Evolutionary conservation across 2,113 vertebrate species (phyloP), one percentile per base, ranked within the genome.

Genomic region (Terrapene triunguis): DNA sequence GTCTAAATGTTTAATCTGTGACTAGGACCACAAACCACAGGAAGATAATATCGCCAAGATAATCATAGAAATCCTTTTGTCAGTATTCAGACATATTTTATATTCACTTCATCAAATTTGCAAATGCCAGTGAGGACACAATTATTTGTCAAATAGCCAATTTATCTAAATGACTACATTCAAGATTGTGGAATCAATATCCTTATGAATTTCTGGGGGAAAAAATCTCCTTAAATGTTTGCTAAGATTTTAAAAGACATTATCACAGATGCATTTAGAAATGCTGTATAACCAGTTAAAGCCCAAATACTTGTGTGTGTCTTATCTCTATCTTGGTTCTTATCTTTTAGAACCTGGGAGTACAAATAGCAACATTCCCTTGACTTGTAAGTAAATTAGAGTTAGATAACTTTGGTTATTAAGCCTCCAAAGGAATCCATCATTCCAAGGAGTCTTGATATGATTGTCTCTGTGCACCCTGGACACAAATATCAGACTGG

Each of bases 261-360:
- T 32, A 59, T 93, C 85, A 87, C 22, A 92, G 93, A 92, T 84
- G 78, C 48, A 84, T 32, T 44, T 1, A 2, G 80, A 96, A 95
- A 91, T 88, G 88, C 10, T 74, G 80, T 94, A 78, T 35, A 94
- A 87, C 81, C 94, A 96, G 91, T 96, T 97, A 97, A 96, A 96
- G 53, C 10, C 10, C 74, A 93, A 85, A 54, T 79, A 89, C 84
- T 53, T 81, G 90, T 83, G 59, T 50, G 3, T 69, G 95, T 93
- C 93, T 96, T 97, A 95, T 93, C 92, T 96, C 78, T 65, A 21
- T 87, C 81, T 91, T 85, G 95, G 85, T 51, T 92, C 87, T 95
- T 96, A 95, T 96, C 94, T 91, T 90, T 78, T 88, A 78, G 95
- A 95, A 89, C 62, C 89, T 96, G 80, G 89, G 89, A 95, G 88